Percentiles rank a stretch among this genome's conserved stretches.
These are phyloP conservation scores for Caerostris darwini DNA, from an alignment of 1,140 invertebrate genomes.

Conservation along the genomic window DNA sequence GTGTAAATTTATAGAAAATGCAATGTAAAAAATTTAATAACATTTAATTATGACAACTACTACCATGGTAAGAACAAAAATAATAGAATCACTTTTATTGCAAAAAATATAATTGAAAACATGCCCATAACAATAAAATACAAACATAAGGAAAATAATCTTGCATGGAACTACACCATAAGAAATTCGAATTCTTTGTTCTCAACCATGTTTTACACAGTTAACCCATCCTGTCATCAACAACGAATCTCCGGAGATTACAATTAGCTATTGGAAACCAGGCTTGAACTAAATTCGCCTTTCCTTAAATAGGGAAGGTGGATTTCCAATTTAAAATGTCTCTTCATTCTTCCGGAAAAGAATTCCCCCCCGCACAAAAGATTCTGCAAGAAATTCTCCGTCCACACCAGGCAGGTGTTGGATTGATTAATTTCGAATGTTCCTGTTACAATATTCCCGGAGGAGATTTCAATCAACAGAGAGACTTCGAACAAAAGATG, in stretches of 20 bases:
- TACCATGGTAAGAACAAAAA: no score
- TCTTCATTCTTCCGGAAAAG: not conserved
- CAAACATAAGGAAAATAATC: no score
- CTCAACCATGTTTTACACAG: not conserved
- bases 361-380: not conserved
- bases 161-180: no score
- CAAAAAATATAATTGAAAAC: no score
- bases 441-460: not conserved
- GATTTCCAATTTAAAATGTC: not conserved
- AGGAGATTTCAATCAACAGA: not conserved
- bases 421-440: conserved; percentile 15
- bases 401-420: not conserved
- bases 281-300: not conserved
- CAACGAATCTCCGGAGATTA: not conserved
- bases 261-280: not conserved
- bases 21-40: no score
- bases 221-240: not conserved
- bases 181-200: not conserved
- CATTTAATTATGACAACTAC: no score
- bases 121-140: no score
- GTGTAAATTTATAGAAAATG: no score
- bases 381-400: not conserved
- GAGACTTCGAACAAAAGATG: not conserved
- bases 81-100: no score
- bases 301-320: not conserved